phyloP scores from a whole-genome alignment of 2,797 vertebrate species.

The Oceanodroma leucorhoa region DNA sequence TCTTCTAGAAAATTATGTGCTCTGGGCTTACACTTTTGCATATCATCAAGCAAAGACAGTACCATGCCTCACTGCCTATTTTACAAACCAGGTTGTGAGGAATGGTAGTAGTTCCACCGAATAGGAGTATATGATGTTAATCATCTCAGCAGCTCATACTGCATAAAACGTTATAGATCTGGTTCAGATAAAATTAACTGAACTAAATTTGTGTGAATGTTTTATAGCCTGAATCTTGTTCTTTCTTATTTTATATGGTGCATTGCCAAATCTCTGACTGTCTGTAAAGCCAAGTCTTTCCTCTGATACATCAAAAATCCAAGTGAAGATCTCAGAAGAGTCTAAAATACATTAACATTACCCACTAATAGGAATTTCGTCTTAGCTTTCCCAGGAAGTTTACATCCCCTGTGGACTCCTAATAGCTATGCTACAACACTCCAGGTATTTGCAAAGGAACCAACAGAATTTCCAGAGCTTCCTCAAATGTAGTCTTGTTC shows the following conservation, averaged over 20 bases:
- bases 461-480: not conserved
- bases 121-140: not conserved
- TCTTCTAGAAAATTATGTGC: not conserved
- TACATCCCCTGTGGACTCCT: not conserved
- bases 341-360: not conserved
- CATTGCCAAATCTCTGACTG: not conserved
- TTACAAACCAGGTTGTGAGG: not conserved
- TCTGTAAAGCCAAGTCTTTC: not conserved
- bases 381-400: not conserved
- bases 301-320: not conserved
- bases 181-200: not conserved
- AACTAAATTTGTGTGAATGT: not conserved
- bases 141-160: not conserved
- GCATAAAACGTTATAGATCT: not conserved
- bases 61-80: not conserved
- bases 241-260: not conserved
- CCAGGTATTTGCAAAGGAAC: not conserved
- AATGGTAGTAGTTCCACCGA: not conserved
- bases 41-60: not conserved
- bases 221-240: not conserved
- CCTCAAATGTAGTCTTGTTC: not conserved
- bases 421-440: not conserved
- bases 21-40: not conserved
- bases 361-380: not conserved
- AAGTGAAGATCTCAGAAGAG: not conserved